phyloP scores from a whole-genome alignment of 2,888 invertebrate species.

The Athalia circularis region DNA sequence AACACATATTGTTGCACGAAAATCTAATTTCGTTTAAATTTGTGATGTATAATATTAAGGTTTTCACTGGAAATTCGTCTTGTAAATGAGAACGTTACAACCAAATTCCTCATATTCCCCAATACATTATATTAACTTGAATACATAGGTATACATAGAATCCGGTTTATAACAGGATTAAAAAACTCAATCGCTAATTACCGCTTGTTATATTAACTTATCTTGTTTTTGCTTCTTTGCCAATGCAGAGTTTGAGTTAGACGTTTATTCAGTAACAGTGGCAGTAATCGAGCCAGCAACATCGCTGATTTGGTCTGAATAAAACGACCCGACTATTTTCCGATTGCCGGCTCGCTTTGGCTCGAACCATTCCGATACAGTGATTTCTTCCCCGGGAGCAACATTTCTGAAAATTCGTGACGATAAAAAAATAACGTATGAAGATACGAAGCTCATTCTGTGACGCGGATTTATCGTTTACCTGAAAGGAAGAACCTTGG shows the following conservation, averaged over 20 bases:
- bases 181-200: too few relatives aligned
- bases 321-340: slow-evolving; percentile 81
- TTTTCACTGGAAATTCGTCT: too few relatives aligned
- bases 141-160: too few relatives aligned
- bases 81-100: too few relatives aligned
- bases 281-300: slow-evolving; percentile 78
- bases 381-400: slow-evolving; percentile 79
- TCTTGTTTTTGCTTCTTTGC: not conserved
- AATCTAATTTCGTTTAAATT: too few relatives aligned
- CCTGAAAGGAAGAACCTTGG: slow-evolving; percentile 74
- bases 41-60: too few relatives aligned
- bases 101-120: too few relatives aligned
- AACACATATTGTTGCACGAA: not conserved
- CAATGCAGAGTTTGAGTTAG: not conserved
- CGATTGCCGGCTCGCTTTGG: slow-evolving; percentile 79
- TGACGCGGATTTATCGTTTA: not conserved
- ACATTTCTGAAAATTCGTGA: slow-evolving; percentile 76
- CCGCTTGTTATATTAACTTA: too few relatives aligned
- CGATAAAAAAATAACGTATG: too few relatives aligned
- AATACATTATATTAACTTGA: too few relatives aligned
- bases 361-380: slow-evolving; percentile 78
- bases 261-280: slow-evolving; percentile 75
- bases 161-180: too few relatives aligned
- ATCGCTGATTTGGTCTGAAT: slow-evolving; percentile 81
- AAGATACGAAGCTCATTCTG: too few relatives aligned